Evolutionary conservation across 1,140 invertebrate genomes (phyloP), one percentile per base, ranked within the genome.

Genomic region (Latrodectus geometricus): DNA sequence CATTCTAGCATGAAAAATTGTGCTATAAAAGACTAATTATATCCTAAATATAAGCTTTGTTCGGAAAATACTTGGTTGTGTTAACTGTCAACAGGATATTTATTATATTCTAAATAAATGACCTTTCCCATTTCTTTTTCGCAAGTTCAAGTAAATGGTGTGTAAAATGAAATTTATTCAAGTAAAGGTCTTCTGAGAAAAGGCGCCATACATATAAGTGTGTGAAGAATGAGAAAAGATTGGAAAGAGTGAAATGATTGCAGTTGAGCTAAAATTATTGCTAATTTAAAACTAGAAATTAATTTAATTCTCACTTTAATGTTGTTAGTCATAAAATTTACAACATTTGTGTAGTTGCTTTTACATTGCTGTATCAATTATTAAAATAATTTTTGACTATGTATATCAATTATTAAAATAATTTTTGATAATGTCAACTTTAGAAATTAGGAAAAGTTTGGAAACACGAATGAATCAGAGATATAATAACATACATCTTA

Each of bases 21-120:
- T 56, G 61, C 68, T 84, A 84, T 84, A 84, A 84, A 81, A 84
- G 81, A 76, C 81, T 84, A 84, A 77, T 85, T 72, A 85, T 85
- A 68, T 61, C 69, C 49, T 8, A 70, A 85, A 74, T 68, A 56
- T 73, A 76, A 66, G 61, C 72, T 84, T 75, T 66, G 54, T 75
- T 70, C 70, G 66, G 81, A 83, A 83, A 83, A 75, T 72, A 75
- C 77, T 85, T 61, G 35, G 74, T 66, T 9, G 65, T 52, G 66
- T 84, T 52, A 65, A 75, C 81, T 50, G 70, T 77, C 74, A 74
- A 35, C 48, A 77, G 74, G 23, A 61, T 85, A 85, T 85, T 85
- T 85, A 85, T 85, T 85, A 70, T 70, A 76, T 74, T 56, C 20
- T 49, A 70, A 77, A 85, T 77, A 85, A 85, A 85, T 85, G 74